Base-by-base conservation (phyloP, 1,140 invertebrate species). In the Anadara kagoshimensis region DNA sequence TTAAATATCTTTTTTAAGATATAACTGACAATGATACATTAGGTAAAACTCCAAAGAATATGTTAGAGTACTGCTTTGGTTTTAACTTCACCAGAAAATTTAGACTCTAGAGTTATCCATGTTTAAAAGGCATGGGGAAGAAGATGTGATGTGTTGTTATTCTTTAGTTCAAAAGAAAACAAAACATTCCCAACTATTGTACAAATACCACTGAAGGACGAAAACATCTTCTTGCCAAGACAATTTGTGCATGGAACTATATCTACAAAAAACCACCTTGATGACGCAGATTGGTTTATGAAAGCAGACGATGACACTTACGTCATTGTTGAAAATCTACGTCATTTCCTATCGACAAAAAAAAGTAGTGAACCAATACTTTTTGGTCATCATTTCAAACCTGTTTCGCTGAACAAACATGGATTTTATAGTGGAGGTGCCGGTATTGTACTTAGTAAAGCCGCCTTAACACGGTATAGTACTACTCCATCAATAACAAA, bases 281-380 rank as follows among this genome's bases (percentile, higher is more conserved):
- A 82, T 47, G 68, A 83, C 16, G 81, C 74, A 63, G 85, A 86
- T 64, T 86, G 79, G 76, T 70, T 86, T 63, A 26, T 86, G 12
- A 85, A 85, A 68, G 80, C 82, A 20, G 86, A 85, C 67, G 85
- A 85, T 69, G 83, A 85, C 86, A 95, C 94, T 24, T 97, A 96
- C 87, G 94, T 96, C 29, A 92, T 98, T 61, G 92, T 98, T 11
- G 96, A 98, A 87, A 98, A 98, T 89, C 89, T 98, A 54, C 91
- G 96, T 49, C 96, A 95, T 84, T 94, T 98, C 93, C 85, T 98
- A 14, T 92, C 93, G 22, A 64, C 83, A 18, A 81, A 84, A 70
- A 61, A 76, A 72, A 63, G 78, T 54, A 72, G 71, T 72, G 73
- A 68, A 71, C 76, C 80, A 65, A 79, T 77, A 26, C 82, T 80